Base-by-base conservation (phyloP, 2,888 invertebrate genomes). In the Pogonocherus hispidulus region DNA sequence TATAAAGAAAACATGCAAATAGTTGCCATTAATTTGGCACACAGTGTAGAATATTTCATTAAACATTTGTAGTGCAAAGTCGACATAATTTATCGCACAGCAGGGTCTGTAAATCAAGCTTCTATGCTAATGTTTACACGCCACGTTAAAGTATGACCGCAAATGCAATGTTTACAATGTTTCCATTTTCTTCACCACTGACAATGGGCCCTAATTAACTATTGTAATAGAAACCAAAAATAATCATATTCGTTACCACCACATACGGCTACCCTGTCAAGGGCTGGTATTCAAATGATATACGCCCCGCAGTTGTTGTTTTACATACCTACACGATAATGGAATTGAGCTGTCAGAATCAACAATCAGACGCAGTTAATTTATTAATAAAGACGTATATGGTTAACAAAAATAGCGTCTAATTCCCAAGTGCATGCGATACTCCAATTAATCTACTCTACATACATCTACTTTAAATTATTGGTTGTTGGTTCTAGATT, bases 391-490 rank as follows among this genome's bases (percentile, higher is more conserved):
- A 52, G 6, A 18, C 27, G 52, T 14, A 19, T 18, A 32, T 32
- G 18, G 32, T 51, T n/a, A 11, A 23, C 14, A 27, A 27, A 6
- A 51, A 51, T 27, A 20, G 22, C 27, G 51, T 23, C 23, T 16
- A 18, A 35, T 18, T 63, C 19, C 35, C 35, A 63, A 32, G 57
- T 57, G 47, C 66, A 59, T 66, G 57, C 56, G 32, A 41, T 56
- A 46, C 32, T 41, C n/a, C 55, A 46, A 64, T 56, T 35, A 56
- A 54, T 56, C 55, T 44, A 44, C 14, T 8, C 27, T 27, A 27
- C 32, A 8, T 32, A 11, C 11, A 23, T 54, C 46, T 23, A 23
- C 41, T 54, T 20, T 37, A 55, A 35, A 55, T 55, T 19, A 55
- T 55, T 55, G 32, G 22, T 23, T 35, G n/a, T 3, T 14, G 22